Evolutionary conservation across 1,140 invertebrate genomes (phyloP), one percentile per base, ranked within the genome.

Genomic region (Eubasilissa regina): DNA sequence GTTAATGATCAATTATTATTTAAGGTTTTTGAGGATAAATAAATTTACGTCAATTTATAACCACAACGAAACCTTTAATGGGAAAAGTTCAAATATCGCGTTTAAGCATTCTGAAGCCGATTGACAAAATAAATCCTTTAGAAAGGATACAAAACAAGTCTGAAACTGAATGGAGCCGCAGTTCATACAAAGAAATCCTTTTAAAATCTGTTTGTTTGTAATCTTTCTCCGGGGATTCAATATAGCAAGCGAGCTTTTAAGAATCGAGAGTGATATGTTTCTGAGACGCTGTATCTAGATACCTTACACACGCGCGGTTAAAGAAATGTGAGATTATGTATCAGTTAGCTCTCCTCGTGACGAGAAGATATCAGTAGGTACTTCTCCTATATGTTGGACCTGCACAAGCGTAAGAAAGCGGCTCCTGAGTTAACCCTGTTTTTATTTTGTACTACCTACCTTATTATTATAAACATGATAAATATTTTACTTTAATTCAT

Each of bases 1-100:
- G 70, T 73, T 73, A 73, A 73, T 53, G 70, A 55, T 55, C 70
- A 73, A 73, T 56, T 73, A 73, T 73, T 73, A 73, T 55, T 73
- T 55, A 13, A 64, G 35, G 11, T 43, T 25, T 43, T 64, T n/a
- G 60, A 64, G 60, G 35, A 64, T 64, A 64, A 64, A 64, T 64
- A 64, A 21, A 64, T 10, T 64, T 68, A 6, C 25, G 25, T 35
- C 25, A 45, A 68, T 47, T 68, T 15, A 13, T 48, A 13, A 68
- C 44, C 15, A 68, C 11, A 15, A 15, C 19, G 35, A 62, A 43
- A 7, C 19, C 62, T 44, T 17, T 15, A 68, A 68, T 4, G 10
- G 35, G 60, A 13, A 64, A 35, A 64, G 25, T 64, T 64, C 35
- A 15, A 64, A 64, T 19, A 68, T n/a, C 64, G 64, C n/a, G 45